Evolutionary conservation across 2,797 vertebrate genomes (phyloP).

Genomic region (Merluccius polli): DNA sequence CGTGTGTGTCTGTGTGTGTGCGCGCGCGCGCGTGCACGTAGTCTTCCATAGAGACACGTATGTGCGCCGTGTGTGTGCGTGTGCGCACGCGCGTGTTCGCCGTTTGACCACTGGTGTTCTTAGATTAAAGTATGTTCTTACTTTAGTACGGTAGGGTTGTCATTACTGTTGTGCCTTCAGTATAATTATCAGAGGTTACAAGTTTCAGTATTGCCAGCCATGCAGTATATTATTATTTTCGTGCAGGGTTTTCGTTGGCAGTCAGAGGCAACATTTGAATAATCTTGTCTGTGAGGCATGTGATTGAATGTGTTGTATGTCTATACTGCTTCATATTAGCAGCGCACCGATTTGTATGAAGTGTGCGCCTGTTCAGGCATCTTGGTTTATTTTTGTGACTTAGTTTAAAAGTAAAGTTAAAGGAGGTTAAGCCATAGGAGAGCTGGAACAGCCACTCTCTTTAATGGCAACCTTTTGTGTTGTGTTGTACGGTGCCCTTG

Average conservation of each 20-base stretch:
- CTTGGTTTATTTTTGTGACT: too few species aligned
- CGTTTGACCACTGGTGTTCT: slow-evolving; percentile 65
- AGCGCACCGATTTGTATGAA: background rate
- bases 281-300: slow-evolving; percentile 62
- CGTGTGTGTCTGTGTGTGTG: slow-evolving; percentile 9
- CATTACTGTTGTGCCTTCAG: slow-evolving; percentile 70
- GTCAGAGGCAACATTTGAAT: slow-evolving; percentile 65
- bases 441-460: too few species aligned
- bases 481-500: too few species aligned
- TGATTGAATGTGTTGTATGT: slow-evolving; percentile 35
- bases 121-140: slow-evolving; percentile 71
- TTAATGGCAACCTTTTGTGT: too few species aligned
- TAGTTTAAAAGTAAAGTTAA: too few species aligned
- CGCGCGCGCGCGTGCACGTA: background rate
- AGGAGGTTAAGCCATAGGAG: too few species aligned
- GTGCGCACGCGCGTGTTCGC: background rate
- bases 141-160: slow-evolving; percentile 67
- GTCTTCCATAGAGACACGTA: too few species aligned
- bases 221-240: slow-evolving; percentile 73
- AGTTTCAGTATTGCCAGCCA: slow-evolving; percentile 64
- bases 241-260: slow-evolving; percentile 60
- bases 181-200: slow-evolving; percentile 74
- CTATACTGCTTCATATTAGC: slow-evolving; percentile 31
- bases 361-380: background rate
- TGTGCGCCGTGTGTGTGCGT: too few species aligned